Evolutionary conservation across 2,113 vertebrate genomes (phyloP), one percentile per base, ranked within the genome.

Genomic region (Archilochus colubris): DNA sequence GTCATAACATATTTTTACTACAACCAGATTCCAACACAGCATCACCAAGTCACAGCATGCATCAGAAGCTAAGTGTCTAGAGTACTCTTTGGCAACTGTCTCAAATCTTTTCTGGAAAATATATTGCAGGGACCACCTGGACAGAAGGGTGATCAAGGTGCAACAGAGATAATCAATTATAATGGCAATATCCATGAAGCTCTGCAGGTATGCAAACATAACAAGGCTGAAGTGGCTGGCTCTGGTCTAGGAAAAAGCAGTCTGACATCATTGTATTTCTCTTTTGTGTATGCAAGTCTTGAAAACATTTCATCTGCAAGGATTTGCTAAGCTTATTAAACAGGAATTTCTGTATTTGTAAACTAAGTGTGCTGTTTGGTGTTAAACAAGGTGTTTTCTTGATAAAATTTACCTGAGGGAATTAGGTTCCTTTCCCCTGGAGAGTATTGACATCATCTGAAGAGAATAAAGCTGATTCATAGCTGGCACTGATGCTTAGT

Each of bases 131-230:
- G 99, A 18, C 99, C 98, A 61, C 98, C 99, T n/a, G 99, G 99
- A 80, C 99, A 99, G 96, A 99, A 99, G 94, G 99, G 99, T 50
- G 99, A 99, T 66, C 99, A 98, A 97, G 99, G 99, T 82, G 97
- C 99, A 88, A 99, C 99, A 1, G 99, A 99, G 97, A 99, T 99
- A 95, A 99, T 99, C 89, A 99, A 99, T 96, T 99, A 99, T 97
- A 99, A 99, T 44, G 99, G 99, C 95, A 99, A 99, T 96, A 99
- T 99, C 93, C 99, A 99, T 24, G 99, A 99, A 97, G 99, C 99
- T 72, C 97, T 99, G 80, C 99, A 99, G 99, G 99, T 98, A 96
- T 95, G 98, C 95, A 68, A 91, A 69, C 36, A 7, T 27, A 70
- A 67, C 27, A 10, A 61, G 44, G 58, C 28, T 76, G 36, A 57